A percentile compares a stretch with the other conserved stretches of the same genome.
Conservation (phyloP, 2,113 vertebrate species). For the Dasyornis broadbenti region DNA sequence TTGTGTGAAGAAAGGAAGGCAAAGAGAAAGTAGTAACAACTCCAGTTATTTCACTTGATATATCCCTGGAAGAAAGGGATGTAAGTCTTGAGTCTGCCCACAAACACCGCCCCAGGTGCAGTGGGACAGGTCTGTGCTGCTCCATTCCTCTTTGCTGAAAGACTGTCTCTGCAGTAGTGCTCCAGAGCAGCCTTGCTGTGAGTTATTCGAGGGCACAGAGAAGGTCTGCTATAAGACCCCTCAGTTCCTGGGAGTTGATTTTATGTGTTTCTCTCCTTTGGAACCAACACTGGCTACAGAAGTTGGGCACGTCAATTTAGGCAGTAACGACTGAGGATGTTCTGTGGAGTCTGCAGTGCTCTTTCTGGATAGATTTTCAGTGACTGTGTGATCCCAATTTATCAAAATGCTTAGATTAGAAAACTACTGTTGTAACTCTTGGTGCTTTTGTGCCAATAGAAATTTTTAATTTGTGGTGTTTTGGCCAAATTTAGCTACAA, state of each 20-base stretch:
- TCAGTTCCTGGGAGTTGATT: neutral
- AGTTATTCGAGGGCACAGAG: neutral
- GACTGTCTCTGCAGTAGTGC: neutral
- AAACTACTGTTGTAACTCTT: neutral
- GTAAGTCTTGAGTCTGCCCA: neutral
- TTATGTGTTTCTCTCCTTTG: neutral
- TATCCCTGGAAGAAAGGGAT: neutral
- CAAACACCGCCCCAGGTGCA: accelerated
- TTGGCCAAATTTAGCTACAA: neutral
- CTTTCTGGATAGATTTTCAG: neutral
- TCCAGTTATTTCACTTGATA: neutral
- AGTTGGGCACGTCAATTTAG: neutral
- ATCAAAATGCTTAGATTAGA: neutral
- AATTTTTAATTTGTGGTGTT: neutral
- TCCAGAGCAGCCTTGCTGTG: neutral
- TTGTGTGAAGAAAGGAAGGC: neutral
- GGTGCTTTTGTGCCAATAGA: neutral
- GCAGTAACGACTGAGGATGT: neutral
- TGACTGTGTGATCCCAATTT: neutral
- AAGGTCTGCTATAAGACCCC: neutral
- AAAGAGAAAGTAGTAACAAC: neutral
- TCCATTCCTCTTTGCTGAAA: neutral
- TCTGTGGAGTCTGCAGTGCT: neutral
- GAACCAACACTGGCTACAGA: neutral
- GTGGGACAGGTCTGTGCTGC: neutral